Base-by-base conservation (phyloP, 2,113 vertebrate species). In the Seriola aureovittata region DNA sequence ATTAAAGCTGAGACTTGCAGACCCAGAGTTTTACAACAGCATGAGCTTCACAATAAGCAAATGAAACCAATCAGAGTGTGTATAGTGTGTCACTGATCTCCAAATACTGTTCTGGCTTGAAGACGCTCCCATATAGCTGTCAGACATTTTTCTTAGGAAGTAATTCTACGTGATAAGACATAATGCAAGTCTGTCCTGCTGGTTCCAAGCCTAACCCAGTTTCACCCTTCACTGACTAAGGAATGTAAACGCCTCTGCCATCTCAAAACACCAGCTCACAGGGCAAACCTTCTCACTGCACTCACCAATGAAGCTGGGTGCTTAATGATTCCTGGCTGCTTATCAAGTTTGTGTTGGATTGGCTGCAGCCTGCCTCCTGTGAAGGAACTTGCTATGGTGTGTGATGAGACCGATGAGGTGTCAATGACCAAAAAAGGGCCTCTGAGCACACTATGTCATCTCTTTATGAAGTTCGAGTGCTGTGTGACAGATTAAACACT, bases 171-270 rank as follows among this genome's bases (percentile, higher is more conserved):
- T 12, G 72, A 63, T 81, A 64, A 80, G 36, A 16, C 62, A 81
- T 69, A 81, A 64, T 17, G 23, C 58, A 7, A 36, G 10, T 70
- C 67, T 83, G 72, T 63, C 0, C 69, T 81, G 73, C 17, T 77
- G 75, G 72, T 80, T 54, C 69, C 36, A 21, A 75, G 59, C 34
- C 54, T 64, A 54, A n/a, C 84, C 69, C 21, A 29, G 66, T 77
- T 88, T 71, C 68, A 90, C 68, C 73, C 81, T 17, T 68, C 85
- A 29, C 62, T 79, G 79, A 10, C 66, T 2, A 11, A 73, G 92
- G 88, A 91, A 90, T 92, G 86, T 91, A 92, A 93, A 89, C 88
- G 78, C 1, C 19, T 8, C 84, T 72, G 75, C 48, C 90, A 84
- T 75, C 72, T 81, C 78, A 48, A 74, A 50, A 69, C 82, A 50